These are phyloP conservation scores for Chrysolina americana DNA, from an alignment of 2,888 invertebrate genomes.

Conservation along the genomic window DNA sequence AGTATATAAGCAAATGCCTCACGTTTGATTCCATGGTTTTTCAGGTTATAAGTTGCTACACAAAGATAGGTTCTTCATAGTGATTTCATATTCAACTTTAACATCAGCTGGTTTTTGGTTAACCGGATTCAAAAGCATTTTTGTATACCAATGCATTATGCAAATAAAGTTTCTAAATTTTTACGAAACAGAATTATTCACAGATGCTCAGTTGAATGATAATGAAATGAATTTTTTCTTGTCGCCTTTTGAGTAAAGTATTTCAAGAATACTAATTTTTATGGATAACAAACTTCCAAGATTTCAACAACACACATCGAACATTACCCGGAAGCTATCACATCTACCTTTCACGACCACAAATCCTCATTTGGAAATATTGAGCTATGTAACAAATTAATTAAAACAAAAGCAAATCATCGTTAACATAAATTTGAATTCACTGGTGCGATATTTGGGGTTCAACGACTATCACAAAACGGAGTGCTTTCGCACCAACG, in stretches of 20 bases:
- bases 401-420: background rate
- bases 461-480: constrained; percentile 2
- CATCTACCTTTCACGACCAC: background rate
- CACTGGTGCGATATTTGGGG: constrained; percentile 23
- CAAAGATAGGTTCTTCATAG: too few relatives aligned
- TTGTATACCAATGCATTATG: background rate
- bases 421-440: constrained; percentile 10
- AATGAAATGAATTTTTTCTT: background rate
- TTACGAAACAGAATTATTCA: background rate
- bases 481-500: constrained; percentile 1
- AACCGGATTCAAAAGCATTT: background rate
- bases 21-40: too few relatives aligned
- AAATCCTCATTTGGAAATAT: background rate
- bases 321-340: background rate
- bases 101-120: background rate
- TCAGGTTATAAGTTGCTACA: too few relatives aligned
- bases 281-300: background rate
- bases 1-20: too few relatives aligned
- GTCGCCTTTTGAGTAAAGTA: background rate
- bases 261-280: background rate
- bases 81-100: background rate
- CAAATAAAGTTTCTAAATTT: background rate
- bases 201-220: background rate
- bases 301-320: background rate
- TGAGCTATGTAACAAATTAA: background rate